Conservation (phyloP, 2,113 vertebrate genomes). For the Chaetorhynchus papuensis region DNA sequence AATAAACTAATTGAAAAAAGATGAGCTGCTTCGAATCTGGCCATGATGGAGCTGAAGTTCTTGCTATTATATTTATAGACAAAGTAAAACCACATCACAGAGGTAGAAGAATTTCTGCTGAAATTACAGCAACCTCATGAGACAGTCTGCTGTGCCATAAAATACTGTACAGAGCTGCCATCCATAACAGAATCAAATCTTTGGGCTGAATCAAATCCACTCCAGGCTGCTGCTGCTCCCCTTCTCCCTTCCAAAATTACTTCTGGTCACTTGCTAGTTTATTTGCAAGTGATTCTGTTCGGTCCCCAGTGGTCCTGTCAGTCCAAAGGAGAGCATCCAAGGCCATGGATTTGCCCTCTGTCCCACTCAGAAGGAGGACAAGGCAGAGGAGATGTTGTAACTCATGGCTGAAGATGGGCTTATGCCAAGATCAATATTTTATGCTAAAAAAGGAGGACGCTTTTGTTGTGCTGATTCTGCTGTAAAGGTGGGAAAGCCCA, state of each 20-base stretch:
- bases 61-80: conserved; percentile 61
- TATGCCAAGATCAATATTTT: neutral
- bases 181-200: conserved; percentile 2
- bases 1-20: conserved; percentile 57
- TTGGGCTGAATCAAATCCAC: neutral
- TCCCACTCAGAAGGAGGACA: neutral
- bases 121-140: conserved; percentile 54
- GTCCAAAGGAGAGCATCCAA: neutral
- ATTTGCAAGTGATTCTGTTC: neutral
- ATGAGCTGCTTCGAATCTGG: conserved; percentile 29
- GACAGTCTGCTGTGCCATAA: conserved; percentile 26
- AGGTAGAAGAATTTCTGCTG: conserved; percentile 52
- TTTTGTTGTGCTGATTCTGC: neutral
- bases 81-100: conserved; percentile 63
- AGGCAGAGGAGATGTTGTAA: neutral
- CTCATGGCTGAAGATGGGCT: neutral
- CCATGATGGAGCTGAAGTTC: conserved; percentile 6
- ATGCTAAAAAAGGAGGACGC: neutral
- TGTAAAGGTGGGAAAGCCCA: neutral
- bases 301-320: neutral
- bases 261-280: neutral
- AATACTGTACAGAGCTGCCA: conserved; percentile 29
- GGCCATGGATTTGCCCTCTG: neutral
- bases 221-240: neutral
- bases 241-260: neutral